Evolutionary conservation across 2,888 invertebrate species (phyloP), one percentile per base, ranked within the genome.

Genomic region (Thymelicus acteon): DNA sequence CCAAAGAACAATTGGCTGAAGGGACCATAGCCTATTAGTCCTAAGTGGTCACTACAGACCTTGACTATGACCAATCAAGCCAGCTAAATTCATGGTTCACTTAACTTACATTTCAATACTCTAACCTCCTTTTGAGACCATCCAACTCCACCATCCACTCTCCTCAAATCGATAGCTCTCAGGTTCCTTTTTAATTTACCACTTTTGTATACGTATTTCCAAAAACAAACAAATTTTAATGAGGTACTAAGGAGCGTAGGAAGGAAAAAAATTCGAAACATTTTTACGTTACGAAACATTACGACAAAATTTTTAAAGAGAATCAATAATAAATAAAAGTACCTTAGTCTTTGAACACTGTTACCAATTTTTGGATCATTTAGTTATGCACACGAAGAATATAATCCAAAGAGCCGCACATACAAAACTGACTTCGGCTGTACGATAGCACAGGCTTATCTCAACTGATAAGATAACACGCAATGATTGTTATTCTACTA

Each of bases 401-500:
- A 74, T 78, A 76, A 76, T 75, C 79, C 76, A 75, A 79, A 82
- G 79, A 85, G 80, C 80, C 76, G 77, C 80, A 83, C 79, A 80
- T 82, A 80, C 82, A 86, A 86, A 85, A 84, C 83, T 79, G 84
- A 86, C 83, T 84, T 76, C 80, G 79, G 76, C 79, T 81, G 76
- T 76, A 70, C 76, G 76, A 85, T 91, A 90, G 91, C 89, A 76
- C 78, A 15, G 40, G 60, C 76, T 84, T 89, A 91, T 89, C 90
- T 77, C 74, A 72, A 75, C 79, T 82, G 92, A 92, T 91, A 85
- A 92, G 92, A 91, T 92, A 89, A 76, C 75, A 82, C 76, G 83
- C 82, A 87, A 85, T 91, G 88, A 89, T 90, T 88, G 89, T 86
- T 85, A 85, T 81, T 83, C 81, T 79, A 82, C 85, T 91, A 91